A percentile compares a stretch with the other conserved stretches of the same genome.
Evolutionary conservation across 2,797 vertebrate genomes (phyloP).

Genomic region (Eospalax fontanierii): DNA sequence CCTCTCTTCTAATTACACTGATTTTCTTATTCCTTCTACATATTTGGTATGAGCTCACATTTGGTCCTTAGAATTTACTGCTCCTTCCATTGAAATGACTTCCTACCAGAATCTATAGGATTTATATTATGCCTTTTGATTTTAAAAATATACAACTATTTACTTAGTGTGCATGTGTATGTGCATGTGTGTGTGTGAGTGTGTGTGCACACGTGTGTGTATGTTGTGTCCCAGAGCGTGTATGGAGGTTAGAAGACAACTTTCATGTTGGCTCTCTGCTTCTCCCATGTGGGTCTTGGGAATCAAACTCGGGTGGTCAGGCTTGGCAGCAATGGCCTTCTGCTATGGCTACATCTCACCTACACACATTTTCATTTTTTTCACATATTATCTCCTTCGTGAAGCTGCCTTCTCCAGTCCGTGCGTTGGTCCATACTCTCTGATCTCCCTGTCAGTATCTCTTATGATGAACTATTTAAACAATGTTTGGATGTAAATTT

Average conservation of each 20-base stretch:
- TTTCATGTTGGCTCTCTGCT: not conserved
- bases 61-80: not conserved
- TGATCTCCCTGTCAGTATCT: not conserved
- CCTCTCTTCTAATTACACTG: not conserved
- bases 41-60: not conserved
- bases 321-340: not conserved
- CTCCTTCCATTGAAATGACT: not conserved
- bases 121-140: not conserved
- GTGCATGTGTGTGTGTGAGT: not conserved
- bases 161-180: not conserved
- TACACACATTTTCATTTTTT: not conserved
- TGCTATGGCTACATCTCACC: not conserved
- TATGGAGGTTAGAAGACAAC: accelerated
- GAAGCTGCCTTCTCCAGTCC: not conserved
- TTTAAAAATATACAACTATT: not conserved
- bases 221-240: no score
- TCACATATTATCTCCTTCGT: not conserved
- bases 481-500: not conserved
- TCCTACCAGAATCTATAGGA: no score
- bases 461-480: not conserved
- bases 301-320: not conserved
- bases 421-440: not conserved
- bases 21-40: not conserved
- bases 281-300: not conserved
- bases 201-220: no score